phyloP scores from a whole-genome alignment of 2,113 vertebrate species.

The Tetrao urogallus region DNA sequence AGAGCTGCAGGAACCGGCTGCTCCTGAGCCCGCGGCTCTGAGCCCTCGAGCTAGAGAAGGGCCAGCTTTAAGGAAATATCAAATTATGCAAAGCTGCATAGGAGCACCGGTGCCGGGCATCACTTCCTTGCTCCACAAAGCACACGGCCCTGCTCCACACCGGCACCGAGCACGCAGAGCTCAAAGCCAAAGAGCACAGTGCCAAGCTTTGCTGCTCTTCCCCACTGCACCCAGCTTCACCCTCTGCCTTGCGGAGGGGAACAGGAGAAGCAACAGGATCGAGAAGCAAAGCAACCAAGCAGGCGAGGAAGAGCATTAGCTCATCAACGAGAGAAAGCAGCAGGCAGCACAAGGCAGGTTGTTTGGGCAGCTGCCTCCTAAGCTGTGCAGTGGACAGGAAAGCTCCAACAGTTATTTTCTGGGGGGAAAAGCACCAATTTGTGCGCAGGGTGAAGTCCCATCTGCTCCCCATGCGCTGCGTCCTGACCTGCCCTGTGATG shows the following conservation, averaged over 20 bases:
- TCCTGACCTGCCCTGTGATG: fast-evolving
- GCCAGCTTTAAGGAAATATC: neutral
- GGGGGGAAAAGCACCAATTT: neutral
- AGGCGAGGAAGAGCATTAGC: neutral
- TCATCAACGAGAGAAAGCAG: neutral
- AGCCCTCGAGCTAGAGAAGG: fast-evolving
- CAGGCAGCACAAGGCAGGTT: neutral
- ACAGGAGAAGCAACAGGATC: fast-evolving
- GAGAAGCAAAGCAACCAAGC: neutral
- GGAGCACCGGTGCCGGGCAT: neutral
- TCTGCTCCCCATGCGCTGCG: neutral
- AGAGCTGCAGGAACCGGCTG: neutral
- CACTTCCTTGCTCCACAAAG: neutral
- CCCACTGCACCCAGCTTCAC: neutral
- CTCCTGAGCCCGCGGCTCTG: neutral
- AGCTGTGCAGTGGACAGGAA: too few relatives aligned
- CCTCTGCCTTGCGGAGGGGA: neutral
- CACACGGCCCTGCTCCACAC: fast-evolving
- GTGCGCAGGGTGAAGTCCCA: neutral
- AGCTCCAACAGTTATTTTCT: neutral
- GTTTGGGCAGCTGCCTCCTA: neutral
- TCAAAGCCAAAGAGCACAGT: fast-evolving
- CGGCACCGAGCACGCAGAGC: neutral
- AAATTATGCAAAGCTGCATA: neutral
- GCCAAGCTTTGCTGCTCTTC: fast-evolving